Conservation (phyloP, 1,140 invertebrate genomes). For the Trichoplusia ni region DNA sequence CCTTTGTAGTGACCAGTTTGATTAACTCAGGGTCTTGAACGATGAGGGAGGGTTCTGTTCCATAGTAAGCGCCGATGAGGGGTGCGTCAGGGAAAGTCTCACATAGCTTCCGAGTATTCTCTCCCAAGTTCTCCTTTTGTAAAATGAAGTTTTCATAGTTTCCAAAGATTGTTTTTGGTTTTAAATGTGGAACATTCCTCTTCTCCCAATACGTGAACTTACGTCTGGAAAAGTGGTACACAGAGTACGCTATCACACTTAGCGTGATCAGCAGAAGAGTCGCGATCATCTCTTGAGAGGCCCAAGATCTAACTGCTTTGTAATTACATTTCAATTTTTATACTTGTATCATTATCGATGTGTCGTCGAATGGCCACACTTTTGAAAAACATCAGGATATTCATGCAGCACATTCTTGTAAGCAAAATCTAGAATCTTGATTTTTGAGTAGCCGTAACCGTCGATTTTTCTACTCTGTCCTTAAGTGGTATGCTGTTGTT, state of each 20-base stretch:
- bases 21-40: conserved; percentile 76
- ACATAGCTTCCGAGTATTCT: conserved; percentile 46
- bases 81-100: conserved; percentile 55
- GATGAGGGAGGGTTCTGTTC: conserved; percentile 68
- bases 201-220: background rate
- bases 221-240: background rate
- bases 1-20: conserved; percentile 77
- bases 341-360: too few relatives aligned
- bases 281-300: too few relatives aligned
- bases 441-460: too few relatives aligned
- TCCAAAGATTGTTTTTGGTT: conserved; percentile 44
- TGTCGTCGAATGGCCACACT: too few relatives aligned
- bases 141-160: conserved; percentile 65
- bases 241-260: background rate
- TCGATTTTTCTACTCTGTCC: too few relatives aligned
- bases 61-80: conserved; percentile 67
- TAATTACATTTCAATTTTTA: too few relatives aligned
- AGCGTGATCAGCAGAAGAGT: too few relatives aligned
- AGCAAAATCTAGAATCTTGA: too few relatives aligned
- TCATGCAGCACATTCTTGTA: too few relatives aligned
- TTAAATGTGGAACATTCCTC: background rate
- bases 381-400: too few relatives aligned
- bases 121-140: conserved; percentile 42
- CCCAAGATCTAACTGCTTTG: too few relatives aligned
- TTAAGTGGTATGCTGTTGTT: too few relatives aligned